Evolutionary conservation across 2,888 invertebrate genomes (phyloP).

Genomic region (Hedya salicella): DNA sequence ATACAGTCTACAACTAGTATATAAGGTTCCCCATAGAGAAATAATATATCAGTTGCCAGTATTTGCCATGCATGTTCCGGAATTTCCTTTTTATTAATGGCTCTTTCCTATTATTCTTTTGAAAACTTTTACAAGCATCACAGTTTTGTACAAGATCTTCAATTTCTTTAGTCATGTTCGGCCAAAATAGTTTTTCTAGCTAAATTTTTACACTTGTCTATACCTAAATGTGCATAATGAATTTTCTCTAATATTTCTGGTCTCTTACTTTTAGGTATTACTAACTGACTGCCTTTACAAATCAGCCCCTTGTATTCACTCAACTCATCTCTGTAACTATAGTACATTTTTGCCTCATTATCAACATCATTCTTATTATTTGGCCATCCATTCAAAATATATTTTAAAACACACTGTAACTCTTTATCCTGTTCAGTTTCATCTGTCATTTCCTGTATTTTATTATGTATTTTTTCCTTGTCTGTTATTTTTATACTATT

Average conservation of each 20-base stretch:
- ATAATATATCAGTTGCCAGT: conserved; percentile 2
- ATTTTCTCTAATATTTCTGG: background rate
- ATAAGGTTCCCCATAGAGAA: no score
- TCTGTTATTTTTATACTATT: background rate
- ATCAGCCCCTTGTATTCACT: no score
- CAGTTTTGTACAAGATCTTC: background rate
- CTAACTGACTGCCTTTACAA: no score
- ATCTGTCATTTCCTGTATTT: background rate
- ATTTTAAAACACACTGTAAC: conserved; percentile 6
- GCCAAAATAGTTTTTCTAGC: conserved; percentile 10
- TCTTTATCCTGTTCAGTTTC: conserved; percentile 2
- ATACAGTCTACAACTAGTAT: no score
- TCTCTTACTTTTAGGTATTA: conserved; percentile 6
- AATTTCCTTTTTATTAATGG: conserved; percentile 5
- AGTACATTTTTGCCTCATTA: conserved; percentile 3
- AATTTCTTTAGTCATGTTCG: conserved; percentile 11
- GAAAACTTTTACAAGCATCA: conserved; percentile 11
- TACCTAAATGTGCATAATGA: conserved; percentile 13
- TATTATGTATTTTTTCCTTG: no score
- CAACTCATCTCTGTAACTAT: conserved; percentile 11
- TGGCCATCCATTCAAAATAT: conserved; percentile 12
- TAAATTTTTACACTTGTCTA: background rate
- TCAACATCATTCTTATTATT: conserved; percentile 1
- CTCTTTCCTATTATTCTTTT: conserved; percentile 9
- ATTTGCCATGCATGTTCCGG: background rate